phyloP scores from a whole-genome alignment of 2,888 invertebrate genomes.

The Trachelus stipa region DNA sequence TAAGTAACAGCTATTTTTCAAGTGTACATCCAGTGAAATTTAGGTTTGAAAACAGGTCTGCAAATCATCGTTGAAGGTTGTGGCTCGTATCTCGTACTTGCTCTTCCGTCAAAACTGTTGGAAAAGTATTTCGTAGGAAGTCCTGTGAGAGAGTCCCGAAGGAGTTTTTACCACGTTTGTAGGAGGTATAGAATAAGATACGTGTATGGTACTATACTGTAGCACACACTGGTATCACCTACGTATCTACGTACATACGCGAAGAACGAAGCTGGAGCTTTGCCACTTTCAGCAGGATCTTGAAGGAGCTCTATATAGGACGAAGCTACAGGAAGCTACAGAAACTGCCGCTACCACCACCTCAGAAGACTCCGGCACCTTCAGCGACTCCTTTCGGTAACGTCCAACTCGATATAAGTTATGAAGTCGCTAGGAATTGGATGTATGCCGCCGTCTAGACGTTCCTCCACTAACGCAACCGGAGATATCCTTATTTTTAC shows the following conservation, averaged over 20 bases:
- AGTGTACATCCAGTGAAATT: not conserved
- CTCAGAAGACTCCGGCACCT: not conserved
- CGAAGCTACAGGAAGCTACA: not conserved
- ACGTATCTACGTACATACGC: not conserved
- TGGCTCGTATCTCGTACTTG: not conserved
- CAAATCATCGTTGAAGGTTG: constrained; percentile 26
- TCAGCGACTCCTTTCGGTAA: constrained; percentile 5
- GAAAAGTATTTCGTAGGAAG: constrained; percentile 8
- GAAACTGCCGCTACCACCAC: not conserved
- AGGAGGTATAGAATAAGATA: not conserved
- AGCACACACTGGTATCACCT: not conserved
- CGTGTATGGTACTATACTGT: not conserved
- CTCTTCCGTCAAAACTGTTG: constrained; percentile 10
- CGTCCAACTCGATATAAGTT: constrained; percentile 39
- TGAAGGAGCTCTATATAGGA: not conserved
- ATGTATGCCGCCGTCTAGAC: constrained; percentile 37
- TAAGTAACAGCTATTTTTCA: not conserved
- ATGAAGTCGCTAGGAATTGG: constrained; percentile 38
- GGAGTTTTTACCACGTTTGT: not conserved
- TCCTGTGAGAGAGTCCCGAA: constrained; percentile 4
- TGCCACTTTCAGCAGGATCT: not conserved
- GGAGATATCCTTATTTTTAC: not conserved
- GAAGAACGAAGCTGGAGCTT: not conserved
- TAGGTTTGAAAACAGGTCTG: constrained; percentile 31
- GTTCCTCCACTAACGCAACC: constrained; percentile 2